Percentiles rank a stretch among this genome's conserved stretches.
Conservation (phyloP, 2,888 invertebrate species). For the Himalopsyche kuldschensis region DNA sequence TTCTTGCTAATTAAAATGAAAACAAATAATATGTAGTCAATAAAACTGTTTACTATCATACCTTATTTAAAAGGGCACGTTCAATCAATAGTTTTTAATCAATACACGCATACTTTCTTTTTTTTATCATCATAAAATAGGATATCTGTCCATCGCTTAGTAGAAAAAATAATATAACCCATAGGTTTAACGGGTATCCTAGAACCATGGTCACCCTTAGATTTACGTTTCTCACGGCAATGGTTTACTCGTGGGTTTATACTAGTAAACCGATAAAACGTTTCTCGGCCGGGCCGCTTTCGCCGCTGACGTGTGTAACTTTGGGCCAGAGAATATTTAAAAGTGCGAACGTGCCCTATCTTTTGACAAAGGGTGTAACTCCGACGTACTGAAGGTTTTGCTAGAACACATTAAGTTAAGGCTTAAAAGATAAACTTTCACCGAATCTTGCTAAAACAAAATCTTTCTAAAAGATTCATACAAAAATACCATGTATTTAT, state of each 20-base stretch:
- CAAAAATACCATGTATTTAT: no score
- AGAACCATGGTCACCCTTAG: background rate
- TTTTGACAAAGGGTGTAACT: background rate
- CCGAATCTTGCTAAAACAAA: background rate
- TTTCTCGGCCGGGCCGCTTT: conserved; percentile 22
- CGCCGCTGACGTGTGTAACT: conserved; percentile 4
- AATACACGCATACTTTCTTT: no score
- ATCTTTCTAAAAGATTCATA: background rate
- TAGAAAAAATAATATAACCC: no score
- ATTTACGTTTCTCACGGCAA: background rate
- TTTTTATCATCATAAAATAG: no score
- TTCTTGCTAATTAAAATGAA: no score
- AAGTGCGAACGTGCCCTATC: conserved; percentile 9
- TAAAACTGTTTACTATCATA: no score
- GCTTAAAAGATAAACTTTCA: background rate
- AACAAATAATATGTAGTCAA: no score
- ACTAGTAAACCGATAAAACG: conserved; percentile 22
- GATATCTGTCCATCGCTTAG: no score
- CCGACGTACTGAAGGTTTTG: background rate
- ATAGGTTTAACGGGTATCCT: no score
- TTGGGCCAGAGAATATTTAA: conserved; percentile 7
- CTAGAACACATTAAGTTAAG: background rate
- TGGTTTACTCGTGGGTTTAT: background rate
- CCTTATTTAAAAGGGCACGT: no score
- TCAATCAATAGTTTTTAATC: no score